phyloP scores from a whole-genome alignment of 2,113 vertebrate species.

The Canis aureus region DNA sequence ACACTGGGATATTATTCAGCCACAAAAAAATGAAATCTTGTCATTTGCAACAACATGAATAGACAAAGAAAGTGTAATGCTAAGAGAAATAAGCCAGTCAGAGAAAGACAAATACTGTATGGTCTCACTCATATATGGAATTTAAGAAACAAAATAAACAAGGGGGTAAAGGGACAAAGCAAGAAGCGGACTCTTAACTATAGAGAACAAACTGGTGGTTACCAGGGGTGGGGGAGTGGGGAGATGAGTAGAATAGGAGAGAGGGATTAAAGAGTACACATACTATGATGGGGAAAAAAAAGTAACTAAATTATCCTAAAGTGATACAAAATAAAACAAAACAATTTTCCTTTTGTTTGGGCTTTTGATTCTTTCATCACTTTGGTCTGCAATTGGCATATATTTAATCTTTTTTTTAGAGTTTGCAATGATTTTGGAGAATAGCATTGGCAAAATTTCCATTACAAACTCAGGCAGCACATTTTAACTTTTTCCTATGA shows the following conservation, averaged over 20 bases:
- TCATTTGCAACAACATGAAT: not conserved
- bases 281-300: not conserved
- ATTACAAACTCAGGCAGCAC: not conserved
- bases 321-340: not conserved
- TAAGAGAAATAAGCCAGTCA: not conserved
- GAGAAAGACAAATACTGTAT: no score
- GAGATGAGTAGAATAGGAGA: not conserved
- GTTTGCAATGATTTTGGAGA: conserved; percentile 8
- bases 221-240: not conserved
- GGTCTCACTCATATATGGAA: not conserved
- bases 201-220: not conserved
- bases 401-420: conserved; percentile 53
- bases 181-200: not conserved
- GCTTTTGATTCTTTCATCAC: conserved; percentile 47
- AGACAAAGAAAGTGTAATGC: not conserved
- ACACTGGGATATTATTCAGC: not conserved
- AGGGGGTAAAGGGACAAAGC: not conserved
- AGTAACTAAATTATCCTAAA: not conserved
- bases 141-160: not conserved
- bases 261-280: not conserved
- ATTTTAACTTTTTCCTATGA: conserved; percentile 6
- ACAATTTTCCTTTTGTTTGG: conserved; percentile 26
- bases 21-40: not conserved
- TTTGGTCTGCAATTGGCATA: conserved; percentile 19
- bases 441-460: not conserved